Evolutionary conservation across 1,140 invertebrate species (phyloP), one percentile per base, ranked within the genome.

Genomic region (Tetramorium simillimum): DNA sequence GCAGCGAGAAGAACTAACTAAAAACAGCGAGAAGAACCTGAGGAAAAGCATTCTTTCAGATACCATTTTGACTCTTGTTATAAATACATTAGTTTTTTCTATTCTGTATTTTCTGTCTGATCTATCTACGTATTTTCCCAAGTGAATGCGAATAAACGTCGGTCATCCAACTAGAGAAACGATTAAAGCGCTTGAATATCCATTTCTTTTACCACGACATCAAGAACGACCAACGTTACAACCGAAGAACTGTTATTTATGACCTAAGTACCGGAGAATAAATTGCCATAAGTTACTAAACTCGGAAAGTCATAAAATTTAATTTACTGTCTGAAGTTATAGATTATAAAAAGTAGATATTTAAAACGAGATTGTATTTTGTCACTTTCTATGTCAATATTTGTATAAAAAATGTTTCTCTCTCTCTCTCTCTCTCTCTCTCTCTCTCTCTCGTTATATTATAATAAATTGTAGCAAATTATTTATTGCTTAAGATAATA

Each of bases 131-230:
- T 49, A 18, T 73, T 75, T 75, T 24, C 14, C 14, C 24, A 53
- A 33, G 18, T 14, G 7, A 33, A 40, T 12, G 24, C 18, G 18
- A 33, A 84, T 46, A 60, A 81, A 84, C 46, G 51, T 60, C 28
- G 28, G 40, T 75, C n/a, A 75, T 73, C 33, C 53, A 37, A 62
- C 51, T 37, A 82, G 40, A 73, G 62, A 82, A 82, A 18, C 67
- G 40, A 73, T 84, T 75, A 84, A 84, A 73, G 14, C 28, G 7
- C 69, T 46, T 60, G 18, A 84, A 84, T 62, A 75, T 49, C 24
- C 0, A 75, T 60, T 58, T 84, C 53, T 62, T 75, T 75, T 56
- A 60, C 46, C 33, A n/a, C 14, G 46, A 80, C 60, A 67, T 78
- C 58, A 24, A 21, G 14, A 24, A 49, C 24, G 18, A 21, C n/a